A percentile compares a stretch with the other conserved stretches of the same genome.
Conservation (phyloP, 2,797 vertebrate genomes). For the Urosaurus nigricauda region DNA sequence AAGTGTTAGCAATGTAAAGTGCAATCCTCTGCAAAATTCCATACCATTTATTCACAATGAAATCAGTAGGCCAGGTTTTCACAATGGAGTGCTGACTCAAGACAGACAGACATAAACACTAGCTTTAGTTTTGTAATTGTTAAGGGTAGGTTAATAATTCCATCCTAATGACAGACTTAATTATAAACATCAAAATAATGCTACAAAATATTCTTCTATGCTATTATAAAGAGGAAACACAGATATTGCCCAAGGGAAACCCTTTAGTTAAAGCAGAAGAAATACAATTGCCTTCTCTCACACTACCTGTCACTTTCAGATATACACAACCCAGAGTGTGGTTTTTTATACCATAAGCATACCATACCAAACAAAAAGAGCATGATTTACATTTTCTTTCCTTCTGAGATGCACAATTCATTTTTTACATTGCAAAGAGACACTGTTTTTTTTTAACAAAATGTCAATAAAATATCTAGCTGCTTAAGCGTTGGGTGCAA, state of each 20-base stretch:
- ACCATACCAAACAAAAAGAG: background rate
- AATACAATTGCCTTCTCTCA: background rate
- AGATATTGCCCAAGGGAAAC: background rate
- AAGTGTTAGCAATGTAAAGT: background rate
- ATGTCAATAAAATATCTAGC: background rate
- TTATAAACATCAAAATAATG: background rate
- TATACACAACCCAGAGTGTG: conserved; percentile 63
- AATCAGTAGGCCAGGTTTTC: background rate
- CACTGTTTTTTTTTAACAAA: background rate
- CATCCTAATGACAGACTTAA: background rate
- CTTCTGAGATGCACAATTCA: background rate
- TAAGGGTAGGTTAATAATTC: conserved; percentile 1
- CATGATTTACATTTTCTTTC: background rate
- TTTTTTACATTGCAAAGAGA: background rate
- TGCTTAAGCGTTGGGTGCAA: background rate
- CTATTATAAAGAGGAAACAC: background rate
- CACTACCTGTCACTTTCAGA: background rate
- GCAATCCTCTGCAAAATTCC: background rate
- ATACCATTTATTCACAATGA: background rate
- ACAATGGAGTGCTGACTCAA: background rate
- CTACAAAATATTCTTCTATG: background rate
- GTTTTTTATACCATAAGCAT: conserved; percentile 50
- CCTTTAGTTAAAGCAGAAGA: conserved; percentile 33
- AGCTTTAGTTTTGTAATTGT: conserved; percentile 28
- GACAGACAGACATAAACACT: background rate